These are phyloP conservation scores for Molossus molossus DNA, from an alignment of 2,797 vertebrate species.

Conservation along the genomic window DNA sequence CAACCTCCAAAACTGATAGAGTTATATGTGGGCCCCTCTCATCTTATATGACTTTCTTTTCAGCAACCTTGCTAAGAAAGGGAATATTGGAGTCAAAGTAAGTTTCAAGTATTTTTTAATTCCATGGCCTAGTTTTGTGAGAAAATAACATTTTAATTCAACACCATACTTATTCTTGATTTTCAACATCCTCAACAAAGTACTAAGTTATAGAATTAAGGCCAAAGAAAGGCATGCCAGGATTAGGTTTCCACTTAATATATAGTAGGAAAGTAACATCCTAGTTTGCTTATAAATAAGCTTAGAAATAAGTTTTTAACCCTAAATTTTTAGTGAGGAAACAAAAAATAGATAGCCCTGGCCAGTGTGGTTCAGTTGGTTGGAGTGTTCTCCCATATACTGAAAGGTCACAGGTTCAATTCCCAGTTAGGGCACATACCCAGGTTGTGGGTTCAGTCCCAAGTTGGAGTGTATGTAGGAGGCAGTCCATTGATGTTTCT, in stretches of 20 bases:
- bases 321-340: neutral
- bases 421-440: neutral
- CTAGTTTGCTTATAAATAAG: neutral
- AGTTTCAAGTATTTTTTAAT: constrained; percentile 1
- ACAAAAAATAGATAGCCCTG: neutral
- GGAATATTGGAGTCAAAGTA: neutral
- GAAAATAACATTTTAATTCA: constrained; percentile 40
- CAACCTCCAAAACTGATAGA: neutral
- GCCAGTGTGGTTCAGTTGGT: neutral
- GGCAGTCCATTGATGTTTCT: neutral
- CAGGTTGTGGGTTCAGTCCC: neutral
- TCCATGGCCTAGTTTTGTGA: neutral
- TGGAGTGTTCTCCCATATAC: neutral
- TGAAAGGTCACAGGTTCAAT: neutral
- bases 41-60: neutral
- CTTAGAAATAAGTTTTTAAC: neutral
- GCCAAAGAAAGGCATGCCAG: neutral
- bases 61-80: neutral
- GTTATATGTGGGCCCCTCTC: neutral
- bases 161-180: neutral
- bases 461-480: neutral
- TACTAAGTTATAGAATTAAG: neutral
- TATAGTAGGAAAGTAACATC: neutral
- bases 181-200: neutral
- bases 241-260: neutral